Percentiles rank a stretch among this genome's conserved stretches.
These are phyloP conservation scores for Gallinago solitaria DNA, from an alignment of 2,797 vertebrate species.

Conservation along the genomic window DNA sequence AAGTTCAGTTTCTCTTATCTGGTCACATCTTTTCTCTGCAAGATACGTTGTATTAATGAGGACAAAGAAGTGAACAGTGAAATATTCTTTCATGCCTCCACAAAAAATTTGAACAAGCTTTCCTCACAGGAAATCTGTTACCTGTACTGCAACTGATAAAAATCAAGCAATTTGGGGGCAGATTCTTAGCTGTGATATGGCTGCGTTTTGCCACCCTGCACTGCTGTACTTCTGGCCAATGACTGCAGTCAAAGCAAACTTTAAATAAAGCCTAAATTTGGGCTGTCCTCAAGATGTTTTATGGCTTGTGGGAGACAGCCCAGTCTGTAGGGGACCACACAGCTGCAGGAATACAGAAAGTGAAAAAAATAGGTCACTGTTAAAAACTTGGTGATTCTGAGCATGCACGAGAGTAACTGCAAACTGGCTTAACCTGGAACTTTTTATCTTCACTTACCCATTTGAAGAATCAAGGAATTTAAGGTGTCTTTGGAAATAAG, in stretches of 20 bases:
- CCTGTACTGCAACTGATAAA: not conserved
- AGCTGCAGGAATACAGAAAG: conserved; percentile 13
- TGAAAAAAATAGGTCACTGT: not conserved
- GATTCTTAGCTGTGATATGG: not conserved
- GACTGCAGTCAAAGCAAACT: not conserved
- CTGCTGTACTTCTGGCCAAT: not conserved
- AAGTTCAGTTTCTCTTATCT: not conserved
- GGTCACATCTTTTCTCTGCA: not conserved
- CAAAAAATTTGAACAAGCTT: not conserved
- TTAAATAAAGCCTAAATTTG: not conserved
- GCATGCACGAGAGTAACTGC: not conserved
- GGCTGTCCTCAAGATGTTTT: not conserved
- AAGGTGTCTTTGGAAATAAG: not conserved
- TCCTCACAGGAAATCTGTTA: not conserved
- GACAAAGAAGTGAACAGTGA: not conserved
- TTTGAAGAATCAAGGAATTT: not conserved
- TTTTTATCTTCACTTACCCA: not conserved
- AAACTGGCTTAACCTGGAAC: not conserved
- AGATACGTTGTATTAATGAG: not conserved
- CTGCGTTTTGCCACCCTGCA: not conserved
- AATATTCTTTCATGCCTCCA: not conserved
- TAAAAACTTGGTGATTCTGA: not conserved
- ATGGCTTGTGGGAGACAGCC: conserved; percentile 12
- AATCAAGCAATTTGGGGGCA: not conserved
- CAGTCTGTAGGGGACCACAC: conserved; percentile 24